Evolutionary conservation across 2,113 vertebrate genomes (phyloP).

Genomic region (Tachysurus fulvidraco): DNA sequence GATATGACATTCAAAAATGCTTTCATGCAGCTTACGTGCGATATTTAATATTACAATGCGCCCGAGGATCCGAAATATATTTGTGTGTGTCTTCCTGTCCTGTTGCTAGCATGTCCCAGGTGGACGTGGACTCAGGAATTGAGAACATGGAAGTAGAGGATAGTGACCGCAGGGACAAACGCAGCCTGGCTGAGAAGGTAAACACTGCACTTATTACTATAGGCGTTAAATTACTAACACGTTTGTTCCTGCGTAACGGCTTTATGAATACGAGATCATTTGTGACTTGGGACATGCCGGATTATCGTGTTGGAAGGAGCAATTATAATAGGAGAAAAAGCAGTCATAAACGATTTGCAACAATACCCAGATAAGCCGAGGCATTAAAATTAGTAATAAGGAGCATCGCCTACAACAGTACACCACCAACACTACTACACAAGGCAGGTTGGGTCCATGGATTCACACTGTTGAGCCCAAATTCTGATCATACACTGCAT

Average conservation of each 20-base stretch:
- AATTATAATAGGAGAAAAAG: not conserved
- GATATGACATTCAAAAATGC: not conserved
- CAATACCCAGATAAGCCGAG: not conserved
- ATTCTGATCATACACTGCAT: not conserved
- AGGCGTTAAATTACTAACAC: not conserved
- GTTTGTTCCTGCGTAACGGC: not conserved
- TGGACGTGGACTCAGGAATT: constrained; percentile 99
- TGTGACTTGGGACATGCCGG: not conserved
- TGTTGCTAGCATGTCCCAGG: constrained; percentile 90
- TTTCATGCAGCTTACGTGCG: not conserved
- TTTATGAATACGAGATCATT: not conserved
- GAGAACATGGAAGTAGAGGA: constrained; percentile 99
- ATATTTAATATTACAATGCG: not conserved
- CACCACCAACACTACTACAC: not conserved
- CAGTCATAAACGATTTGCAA: not conserved
- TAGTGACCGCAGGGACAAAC: constrained; percentile 92
- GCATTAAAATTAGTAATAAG: not conserved
- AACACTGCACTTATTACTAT: not conserved
- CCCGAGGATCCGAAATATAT: not conserved
- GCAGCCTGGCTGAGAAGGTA: constrained; percentile 93
- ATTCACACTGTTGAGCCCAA: not conserved
- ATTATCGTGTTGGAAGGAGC: not conserved
- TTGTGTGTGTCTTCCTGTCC: constrained; percentile 29
- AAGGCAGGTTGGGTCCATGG: not conserved
- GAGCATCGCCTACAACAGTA: not conserved